Evolutionary conservation across 2,888 invertebrate genomes (phyloP), one percentile per base, ranked within the genome.

Genomic region (Xestia c-nigrum): DNA sequence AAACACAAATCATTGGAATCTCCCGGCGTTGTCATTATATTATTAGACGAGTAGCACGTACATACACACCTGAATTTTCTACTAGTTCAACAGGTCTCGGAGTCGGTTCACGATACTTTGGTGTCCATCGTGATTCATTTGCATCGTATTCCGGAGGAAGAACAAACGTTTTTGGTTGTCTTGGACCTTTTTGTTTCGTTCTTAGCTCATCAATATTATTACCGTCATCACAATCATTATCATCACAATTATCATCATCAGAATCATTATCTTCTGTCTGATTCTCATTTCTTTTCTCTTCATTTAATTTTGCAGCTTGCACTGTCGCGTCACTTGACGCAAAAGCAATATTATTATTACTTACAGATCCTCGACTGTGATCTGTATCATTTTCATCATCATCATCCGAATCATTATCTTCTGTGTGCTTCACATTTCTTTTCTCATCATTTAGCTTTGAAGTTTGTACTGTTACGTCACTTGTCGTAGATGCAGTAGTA

Each of bases 51-150:
- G 19, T 31, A 47, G n/a, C 52, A 19, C 31, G 5, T 6, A 69
- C 68, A 31, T 64, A 77, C 3, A 77, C 63, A n/a, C 63, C 1
- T 6, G 77, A 68, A 47, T 55, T 0, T 68, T 55, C 10, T 0
- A 76, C 12, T 31, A 77, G 40, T 76, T 76, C 77, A 19, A 55
- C 19, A 10, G 76, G 47, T 12, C 43, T 68, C 0, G 24, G 38
- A 64, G n/a, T 55, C 50, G 38, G 21, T n/a, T 40, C 19, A 16
- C 46, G 38, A 40, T 72, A 47, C 24, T 65, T 78, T 3, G 78
- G 21, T 10, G 78, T 78, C 78, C 79, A 78, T 7, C 65, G 55
- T 10, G 78, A 77, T 46, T 66, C 21, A 52, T 52, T 52, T 65
- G 40, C 9, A 0, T 67, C 63, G 21, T 68, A 57, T 24, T 52